Evolutionary conservation across 92 coral and sea anemone genomes (phyloP), one percentile per base, ranked within the genome.

Genomic region (Zoanthus solanderi): DNA sequence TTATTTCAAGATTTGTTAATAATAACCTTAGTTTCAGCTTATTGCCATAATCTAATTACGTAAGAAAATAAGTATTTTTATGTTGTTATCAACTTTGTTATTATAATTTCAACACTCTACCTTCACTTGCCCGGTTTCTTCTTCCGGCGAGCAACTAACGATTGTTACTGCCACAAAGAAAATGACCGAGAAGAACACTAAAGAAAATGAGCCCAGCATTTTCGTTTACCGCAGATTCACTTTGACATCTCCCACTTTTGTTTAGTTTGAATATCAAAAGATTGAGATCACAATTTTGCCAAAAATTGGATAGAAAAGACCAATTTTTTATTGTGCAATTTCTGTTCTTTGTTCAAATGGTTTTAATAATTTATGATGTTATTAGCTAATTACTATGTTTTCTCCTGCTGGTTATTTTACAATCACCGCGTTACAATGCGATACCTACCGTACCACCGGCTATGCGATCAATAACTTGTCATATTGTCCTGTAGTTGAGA

Each of bases 371-470:
- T 81, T 63, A 81, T 66, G 85, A 81, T 15, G 15, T 18, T 50
- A 66, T 81, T 81, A 81, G 85, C 85, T 81, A 81, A 81, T 81
- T 53, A 81, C 28, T 18, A 28, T 66, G 52, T 66, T 67, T 45
- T 28, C 32, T 66, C 45, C 2, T 12, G 85, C 85, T 81, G 58
- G 85, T 81, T 17, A 65, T n/a, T 81, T 3, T 32, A 66, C 28
- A 53, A 75, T 81, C 63, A 45, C 63, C 17, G 1, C 12, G 30
- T 81, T 73, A 81, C 85, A 81, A 81, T 81, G 45, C 15, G 18
- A 65, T 48, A 81, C 85, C 75, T 1, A 81, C 85, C n/a, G 11
- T 73, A 45, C 85, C 85, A 81, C 85, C 85, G 75, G 85, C 14
- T 23, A 4, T 45, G 44, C 53, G 42, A 34, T 37, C 42, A 66